Evolutionary conservation across 2,113 vertebrate genomes (phyloP).

Genomic region (Gambusia holbrooki): DNA sequence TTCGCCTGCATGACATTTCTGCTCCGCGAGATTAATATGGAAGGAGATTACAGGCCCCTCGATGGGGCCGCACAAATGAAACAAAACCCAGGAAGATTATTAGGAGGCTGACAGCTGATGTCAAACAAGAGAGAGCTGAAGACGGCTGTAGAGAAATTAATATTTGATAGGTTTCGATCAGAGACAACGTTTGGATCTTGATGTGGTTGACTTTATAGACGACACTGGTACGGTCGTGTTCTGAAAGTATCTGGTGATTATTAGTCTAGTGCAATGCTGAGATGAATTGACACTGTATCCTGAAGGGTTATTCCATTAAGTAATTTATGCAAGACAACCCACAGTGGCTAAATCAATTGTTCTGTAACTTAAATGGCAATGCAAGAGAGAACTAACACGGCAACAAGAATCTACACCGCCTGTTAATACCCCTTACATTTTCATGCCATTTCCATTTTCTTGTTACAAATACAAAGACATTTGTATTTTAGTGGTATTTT

Average conservation of each 20-base stretch:
- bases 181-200: conserved; percentile 42
- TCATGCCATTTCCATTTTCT: too few relatives aligned
- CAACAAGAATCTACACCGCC: background rate
- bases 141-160: conserved; percentile 76
- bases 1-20: conserved; percentile 75
- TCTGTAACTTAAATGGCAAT: conserved; percentile 8
- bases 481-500: too few relatives aligned
- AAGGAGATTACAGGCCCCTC: conserved; percentile 79
- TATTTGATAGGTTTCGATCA: conserved; percentile 76
- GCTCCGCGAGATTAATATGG: conserved; percentile 77
- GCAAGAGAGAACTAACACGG: conserved; percentile 11
- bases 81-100: conserved; percentile 76
- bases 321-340: conserved; percentile 51
- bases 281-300: conserved; percentile 33
- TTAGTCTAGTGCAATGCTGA: conserved; percentile 52
- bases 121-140: conserved; percentile 69
- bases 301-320: conserved; percentile 15
- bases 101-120: conserved; percentile 67
- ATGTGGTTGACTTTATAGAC: conserved; percentile 40
- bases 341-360: conserved; percentile 6
- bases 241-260: conserved; percentile 27
- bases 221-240: conserved; percentile 15
- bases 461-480: too few relatives aligned
- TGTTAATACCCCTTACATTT: too few relatives aligned
- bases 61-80: conserved; percentile 70